Evolutionary conservation across 1,140 invertebrate genomes (phyloP).

Genomic region (Aricia agestis): DNA sequence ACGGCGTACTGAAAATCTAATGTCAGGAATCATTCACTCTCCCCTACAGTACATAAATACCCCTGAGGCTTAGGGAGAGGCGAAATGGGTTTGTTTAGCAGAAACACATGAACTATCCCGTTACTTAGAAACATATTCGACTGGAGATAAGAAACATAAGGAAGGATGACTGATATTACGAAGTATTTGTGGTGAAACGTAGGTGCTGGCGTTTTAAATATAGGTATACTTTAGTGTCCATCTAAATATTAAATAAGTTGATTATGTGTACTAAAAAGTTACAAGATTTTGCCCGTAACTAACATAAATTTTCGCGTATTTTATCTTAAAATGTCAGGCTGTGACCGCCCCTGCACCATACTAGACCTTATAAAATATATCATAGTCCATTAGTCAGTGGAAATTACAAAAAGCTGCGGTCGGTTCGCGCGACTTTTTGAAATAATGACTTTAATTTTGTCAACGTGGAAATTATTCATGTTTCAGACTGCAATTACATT

Average conservation of each 20-base stretch:
- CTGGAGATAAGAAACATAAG: neutral
- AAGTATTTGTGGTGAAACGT: too few species aligned
- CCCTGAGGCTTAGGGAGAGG: slow-evolving; percentile 27
- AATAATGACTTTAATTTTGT: slow-evolving; percentile 60
- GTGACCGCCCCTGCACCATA: too few species aligned
- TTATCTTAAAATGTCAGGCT: too few species aligned
- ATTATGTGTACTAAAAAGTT: too few species aligned
- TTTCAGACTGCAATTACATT: slow-evolving; percentile 25
- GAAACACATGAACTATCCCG: slow-evolving; percentile 27
- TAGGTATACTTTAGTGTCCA: too few species aligned
- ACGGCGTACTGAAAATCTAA: slow-evolving; percentile 16
- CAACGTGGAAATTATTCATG: slow-evolving; percentile 32
- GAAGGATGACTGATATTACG: too few species aligned
- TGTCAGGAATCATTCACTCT: slow-evolving; percentile 9
- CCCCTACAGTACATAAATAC: slow-evolving; percentile 25
- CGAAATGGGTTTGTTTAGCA: slow-evolving; percentile 34
- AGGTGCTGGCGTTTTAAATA: too few species aligned
- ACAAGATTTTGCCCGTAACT: too few species aligned
- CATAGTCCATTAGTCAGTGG: slow-evolving; percentile 15
- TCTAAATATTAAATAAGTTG: too few species aligned
- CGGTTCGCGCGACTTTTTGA: slow-evolving; percentile 32
- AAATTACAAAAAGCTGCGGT: slow-evolving; percentile 59
- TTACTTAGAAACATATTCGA: slow-evolving; percentile 22
- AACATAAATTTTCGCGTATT: too few species aligned
- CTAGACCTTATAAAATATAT: slow-evolving; percentile 5